phyloP scores from a whole-genome alignment of 2,797 vertebrate genomes.

The Gephyroberyx darwinii region DNA sequence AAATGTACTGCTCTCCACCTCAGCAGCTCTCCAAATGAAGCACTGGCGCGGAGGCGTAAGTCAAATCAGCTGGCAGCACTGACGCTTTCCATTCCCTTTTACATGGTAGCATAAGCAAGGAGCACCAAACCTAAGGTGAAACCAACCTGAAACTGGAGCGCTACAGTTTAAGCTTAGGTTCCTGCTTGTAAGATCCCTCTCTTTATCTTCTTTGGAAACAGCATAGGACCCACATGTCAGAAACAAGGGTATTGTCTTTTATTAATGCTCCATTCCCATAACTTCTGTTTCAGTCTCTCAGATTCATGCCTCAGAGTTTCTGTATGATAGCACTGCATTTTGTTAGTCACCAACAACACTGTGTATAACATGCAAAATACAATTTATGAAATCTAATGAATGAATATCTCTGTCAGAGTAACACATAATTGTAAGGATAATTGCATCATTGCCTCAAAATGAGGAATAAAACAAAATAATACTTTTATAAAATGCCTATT shows the following conservation, averaged over 20 bases:
- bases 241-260: constrained; percentile 16
- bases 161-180: constrained; percentile 52
- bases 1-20: constrained; percentile 40
- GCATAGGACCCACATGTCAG: constrained; percentile 6
- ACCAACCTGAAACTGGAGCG: constrained; percentile 55
- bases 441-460: constrained; percentile 56
- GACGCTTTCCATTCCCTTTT: constrained; percentile 51
- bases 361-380: constrained; percentile 30
- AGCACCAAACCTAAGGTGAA: constrained; percentile 45
- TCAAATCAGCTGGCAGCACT: constrained; percentile 64
- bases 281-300: constrained; percentile 9
- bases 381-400: constrained; percentile 37
- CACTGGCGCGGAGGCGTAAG: constrained; percentile 55
- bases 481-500: constrained; percentile 51
- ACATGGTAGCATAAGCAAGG: constrained; percentile 16
- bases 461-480: constrained; percentile 56
- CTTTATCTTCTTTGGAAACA: constrained; percentile 13
- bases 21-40: constrained; percentile 48
- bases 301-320: not conserved
- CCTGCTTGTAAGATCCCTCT: constrained; percentile 26
- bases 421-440: constrained; percentile 61
- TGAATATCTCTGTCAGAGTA: constrained; percentile 39
- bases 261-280: not conserved
- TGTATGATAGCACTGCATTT: not conserved
- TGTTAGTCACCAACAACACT: not conserved